Conservation (phyloP, 2,888 invertebrate species). For the Campoplex capitator region DNA sequence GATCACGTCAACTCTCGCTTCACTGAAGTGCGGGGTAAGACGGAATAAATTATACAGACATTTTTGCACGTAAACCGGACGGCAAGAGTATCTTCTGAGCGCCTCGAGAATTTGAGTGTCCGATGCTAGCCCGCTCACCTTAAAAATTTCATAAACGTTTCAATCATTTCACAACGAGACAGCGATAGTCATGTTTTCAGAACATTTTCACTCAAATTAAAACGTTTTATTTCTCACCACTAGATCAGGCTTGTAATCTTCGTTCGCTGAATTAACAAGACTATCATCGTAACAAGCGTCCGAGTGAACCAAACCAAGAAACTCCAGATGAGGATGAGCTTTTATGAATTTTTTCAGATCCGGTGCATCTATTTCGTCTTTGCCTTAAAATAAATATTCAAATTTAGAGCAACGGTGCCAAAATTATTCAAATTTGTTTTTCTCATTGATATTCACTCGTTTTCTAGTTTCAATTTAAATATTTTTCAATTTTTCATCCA, state of each 20-base stretch:
- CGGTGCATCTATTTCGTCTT: conserved; percentile 85
- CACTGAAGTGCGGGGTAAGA: conserved; percentile 85
- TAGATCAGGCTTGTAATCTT: conserved; percentile 83
- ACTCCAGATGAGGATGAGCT: conserved; percentile 85
- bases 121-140: conserved; percentile 87
- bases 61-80: conserved; percentile 88
- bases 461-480: background rate
- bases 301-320: conserved; percentile 87
- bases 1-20: conserved; percentile 88
- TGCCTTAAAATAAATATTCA: conserved; percentile 80
- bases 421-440: background rate
- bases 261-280: conserved; percentile 84
- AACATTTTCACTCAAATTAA: background rate
- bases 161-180: background rate
- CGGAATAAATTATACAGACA: conserved; percentile 88
- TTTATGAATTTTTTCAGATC: conserved; percentile 85
- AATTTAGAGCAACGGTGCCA: too few species aligned
- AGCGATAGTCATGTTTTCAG: background rate
- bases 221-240: conserved; percentile 80
- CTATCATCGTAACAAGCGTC: conserved; percentile 86
- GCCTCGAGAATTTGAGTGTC: conserved; percentile 87
- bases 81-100: conserved; percentile 86
- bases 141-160: conserved; percentile 13
- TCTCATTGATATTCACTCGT: background rate
- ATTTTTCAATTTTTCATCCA: background rate